Evolutionary conservation across 2,797 vertebrate genomes (phyloP).

Genomic region (Sebastes elongatus): DNA sequence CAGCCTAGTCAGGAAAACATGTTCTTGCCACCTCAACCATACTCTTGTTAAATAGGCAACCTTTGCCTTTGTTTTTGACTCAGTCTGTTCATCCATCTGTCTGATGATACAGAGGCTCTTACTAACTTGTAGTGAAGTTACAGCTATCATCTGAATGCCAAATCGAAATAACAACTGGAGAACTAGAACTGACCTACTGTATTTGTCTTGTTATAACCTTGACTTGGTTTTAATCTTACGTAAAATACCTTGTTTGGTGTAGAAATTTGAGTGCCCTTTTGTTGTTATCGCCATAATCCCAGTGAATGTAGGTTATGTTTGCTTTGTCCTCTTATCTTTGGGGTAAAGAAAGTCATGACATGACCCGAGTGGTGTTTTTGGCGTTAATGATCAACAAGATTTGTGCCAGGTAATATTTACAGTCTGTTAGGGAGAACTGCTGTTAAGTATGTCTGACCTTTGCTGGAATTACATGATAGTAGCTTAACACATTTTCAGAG

Average conservation of each 20-base stretch:
- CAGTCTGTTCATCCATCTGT: neutral
- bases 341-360: neutral
- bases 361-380: neutral
- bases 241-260: conserved; percentile 18
- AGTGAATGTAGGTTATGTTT: conserved; percentile 8
- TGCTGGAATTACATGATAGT: neutral
- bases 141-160: neutral
- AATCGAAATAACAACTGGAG: neutral
- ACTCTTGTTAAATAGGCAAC: neutral
- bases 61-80: neutral
- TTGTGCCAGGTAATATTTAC: neutral
- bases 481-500: neutral
- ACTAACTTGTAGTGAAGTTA: neutral
- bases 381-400: conserved; percentile 30
- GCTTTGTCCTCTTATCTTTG: conserved; percentile 29
- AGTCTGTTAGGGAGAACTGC: neutral
- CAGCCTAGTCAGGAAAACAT: neutral
- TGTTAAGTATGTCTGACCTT: neutral
- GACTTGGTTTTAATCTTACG: neutral
- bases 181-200: neutral
- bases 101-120: fast-evolving
- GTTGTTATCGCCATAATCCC: neutral
- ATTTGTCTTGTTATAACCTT: neutral
- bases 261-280: conserved; percentile 7
- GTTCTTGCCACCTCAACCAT: neutral